Evolutionary conservation across 2,113 vertebrate genomes (phyloP).

Genomic region (Pterophyllum scalare): DNA sequence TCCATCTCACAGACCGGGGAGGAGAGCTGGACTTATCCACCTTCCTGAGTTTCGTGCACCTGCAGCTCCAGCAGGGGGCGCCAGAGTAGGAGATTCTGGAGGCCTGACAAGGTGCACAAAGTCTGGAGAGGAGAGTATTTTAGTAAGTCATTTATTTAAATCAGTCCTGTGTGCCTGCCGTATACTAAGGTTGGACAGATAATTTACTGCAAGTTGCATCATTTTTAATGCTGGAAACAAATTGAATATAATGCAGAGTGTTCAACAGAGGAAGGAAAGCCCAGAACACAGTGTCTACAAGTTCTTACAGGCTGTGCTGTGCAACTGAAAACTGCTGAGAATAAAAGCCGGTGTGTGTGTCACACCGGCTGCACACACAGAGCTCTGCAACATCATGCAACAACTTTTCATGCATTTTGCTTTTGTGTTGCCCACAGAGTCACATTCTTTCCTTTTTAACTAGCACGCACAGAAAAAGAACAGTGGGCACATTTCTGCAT

Average conservation of each 20-base stretch:
- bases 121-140: background rate
- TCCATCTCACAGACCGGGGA: no score
- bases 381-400: background rate
- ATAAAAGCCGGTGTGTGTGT: background rate
- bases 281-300: fast-evolving
- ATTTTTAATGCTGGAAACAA: background rate
- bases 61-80: background rate
- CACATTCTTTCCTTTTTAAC: background rate
- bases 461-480: background rate
- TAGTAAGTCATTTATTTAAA: background rate
- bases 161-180: no score
- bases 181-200: background rate
- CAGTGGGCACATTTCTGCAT: fast-evolving
- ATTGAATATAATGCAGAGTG: background rate
- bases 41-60: background rate
- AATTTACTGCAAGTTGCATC: background rate
- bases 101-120: background rate
- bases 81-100: constrained; percentile 3
- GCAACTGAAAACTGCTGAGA: background rate
- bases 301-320: background rate
- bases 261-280: background rate
- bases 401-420: background rate
- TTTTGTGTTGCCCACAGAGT: background rate
- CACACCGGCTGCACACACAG: background rate
- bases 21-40: no score